These are phyloP conservation scores for Thalpophila matura DNA, from an alignment of 2,888 invertebrate genomes.

Conservation along the genomic window DNA sequence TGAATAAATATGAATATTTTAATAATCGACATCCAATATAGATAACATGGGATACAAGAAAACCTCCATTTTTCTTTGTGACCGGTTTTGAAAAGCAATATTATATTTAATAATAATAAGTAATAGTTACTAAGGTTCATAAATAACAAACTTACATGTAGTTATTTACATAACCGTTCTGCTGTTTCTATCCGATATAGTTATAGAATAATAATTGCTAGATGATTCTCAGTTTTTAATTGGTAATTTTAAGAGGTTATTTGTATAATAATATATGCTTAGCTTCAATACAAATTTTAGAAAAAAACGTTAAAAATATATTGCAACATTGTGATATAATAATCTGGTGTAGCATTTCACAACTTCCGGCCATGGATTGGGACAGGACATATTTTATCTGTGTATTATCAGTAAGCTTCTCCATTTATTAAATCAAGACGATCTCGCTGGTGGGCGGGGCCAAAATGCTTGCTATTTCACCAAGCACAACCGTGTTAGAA, in stretches of 20 bases:
- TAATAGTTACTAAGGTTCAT: background rate
- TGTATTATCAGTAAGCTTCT: background rate
- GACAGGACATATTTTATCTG: background rate
- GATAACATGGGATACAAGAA: no score
- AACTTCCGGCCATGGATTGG: background rate
- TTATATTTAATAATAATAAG: conserved; percentile 1
- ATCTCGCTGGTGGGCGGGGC: no score
- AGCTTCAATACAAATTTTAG: conserved; percentile 31
- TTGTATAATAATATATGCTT: conserved; percentile 29
- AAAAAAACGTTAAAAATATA: conserved; percentile 10
- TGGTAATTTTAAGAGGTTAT: conserved; percentile 24
- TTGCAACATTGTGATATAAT: conserved; percentile 49
- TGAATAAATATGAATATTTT: background rate
- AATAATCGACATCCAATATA: background rate
- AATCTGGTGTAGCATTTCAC: background rate
- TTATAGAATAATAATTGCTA: conserved; percentile 28
- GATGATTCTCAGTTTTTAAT: conserved; percentile 7
- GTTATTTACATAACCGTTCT: conserved; percentile 6
- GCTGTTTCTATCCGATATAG: conserved; percentile 16
- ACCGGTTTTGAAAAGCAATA: conserved; percentile 33
- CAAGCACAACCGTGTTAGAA: no score
- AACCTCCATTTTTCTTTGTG: conserved; percentile 13
- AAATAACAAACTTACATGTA: conserved; percentile 7
- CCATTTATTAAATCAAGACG: no score
- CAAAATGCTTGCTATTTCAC: no score